A percentile compares a stretch with the other conserved stretches of the same genome.
phyloP scores from a whole-genome alignment of 1,140 invertebrate species.

The Leptinotarsa texana region DNA sequence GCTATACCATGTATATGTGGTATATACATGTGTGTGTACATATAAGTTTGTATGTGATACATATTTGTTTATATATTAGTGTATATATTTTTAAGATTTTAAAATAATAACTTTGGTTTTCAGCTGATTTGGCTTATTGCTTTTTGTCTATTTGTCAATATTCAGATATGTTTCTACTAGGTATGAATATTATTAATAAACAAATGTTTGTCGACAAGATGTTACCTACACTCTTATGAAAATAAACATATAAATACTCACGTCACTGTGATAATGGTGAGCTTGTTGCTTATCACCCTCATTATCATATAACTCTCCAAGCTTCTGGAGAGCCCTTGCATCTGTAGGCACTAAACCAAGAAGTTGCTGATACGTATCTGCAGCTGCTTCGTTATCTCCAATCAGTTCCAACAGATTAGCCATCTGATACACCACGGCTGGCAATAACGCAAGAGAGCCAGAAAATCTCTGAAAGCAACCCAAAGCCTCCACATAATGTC shows the following conservation, averaged over 20 bases:
- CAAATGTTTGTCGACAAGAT: too few relatives aligned
- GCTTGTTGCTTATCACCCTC: constrained; percentile 89
- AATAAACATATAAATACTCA: constrained; percentile 55
- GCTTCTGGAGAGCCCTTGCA: constrained; percentile 77
- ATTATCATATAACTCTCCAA: constrained; percentile 84
- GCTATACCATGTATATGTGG: too few relatives aligned
- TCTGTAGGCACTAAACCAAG: constrained; percentile 84
- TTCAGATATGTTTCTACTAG: too few relatives aligned
- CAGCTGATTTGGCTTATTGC: too few relatives aligned
- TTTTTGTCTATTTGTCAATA: too few relatives aligned
- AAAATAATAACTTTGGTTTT: too few relatives aligned
- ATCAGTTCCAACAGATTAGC: constrained; percentile 79
- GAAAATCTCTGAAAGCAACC: constrained; percentile 79
- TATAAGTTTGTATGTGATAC: too few relatives aligned
- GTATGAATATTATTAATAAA: too few relatives aligned
- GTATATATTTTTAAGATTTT: too few relatives aligned
- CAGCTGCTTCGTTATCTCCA: constrained; percentile 76
- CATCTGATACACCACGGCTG: constrained; percentile 85
- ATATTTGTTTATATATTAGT: too few relatives aligned
- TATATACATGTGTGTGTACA: too few relatives aligned
- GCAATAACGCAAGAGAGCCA: constrained; percentile 61
- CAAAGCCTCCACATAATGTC: constrained; percentile 73
- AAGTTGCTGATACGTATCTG: constrained; percentile 84
- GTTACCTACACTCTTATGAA: too few relatives aligned
- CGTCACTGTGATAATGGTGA: constrained; percentile 90